Base-by-base conservation (phyloP, 2,888 invertebrate genomes). In the Tholera decimalis region DNA sequence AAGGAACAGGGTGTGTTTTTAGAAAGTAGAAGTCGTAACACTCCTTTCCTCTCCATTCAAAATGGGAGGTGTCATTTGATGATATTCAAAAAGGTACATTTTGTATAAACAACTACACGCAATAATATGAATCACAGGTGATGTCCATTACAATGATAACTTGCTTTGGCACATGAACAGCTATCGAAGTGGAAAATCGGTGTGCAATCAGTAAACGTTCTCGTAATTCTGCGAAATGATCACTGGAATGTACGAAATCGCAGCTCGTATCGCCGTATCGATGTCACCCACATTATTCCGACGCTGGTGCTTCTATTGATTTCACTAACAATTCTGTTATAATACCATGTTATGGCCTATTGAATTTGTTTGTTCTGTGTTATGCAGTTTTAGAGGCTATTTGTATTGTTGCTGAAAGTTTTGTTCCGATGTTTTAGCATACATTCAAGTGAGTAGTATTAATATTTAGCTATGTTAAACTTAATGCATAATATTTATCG, bases 221-320 rank as follows among this genome's bases (percentile, higher is more conserved):
- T 58, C 44, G 33, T 58, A 66, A 55, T 77, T 74, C 46, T 41
- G 30, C 46, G 30, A 39, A 77, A 67, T 61, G 37, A 43, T 54
- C 61, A 67, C 51, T 53, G 24, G 18, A 49, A 63, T 66, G 41
- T 22, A 37, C 44, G 53, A 72, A 77, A 77, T 74, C 66, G 60
- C 44, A 59, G 44, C 47, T 18, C n/a, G 18, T 33, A 37, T 54
- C 35, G 50, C 22, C 41, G 13, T 22, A 66, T 26, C 35, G 18
- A 59, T 60, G 39, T 35, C 51, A n/a, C n/a, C n/a, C n/a, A n/a
- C n/a, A 65, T 58, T 71, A 56, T 53, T 24, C 22, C 26, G 28
- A 64, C 11, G 50, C 33, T 26, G 24, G 22, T 58, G 50, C 53
- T 47, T 26, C 47, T 53, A 74, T 77, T 77, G 39, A 77, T 72